Conservation (phyloP, 1,140 invertebrate genomes). For the Cydia fagiglandana region DNA sequence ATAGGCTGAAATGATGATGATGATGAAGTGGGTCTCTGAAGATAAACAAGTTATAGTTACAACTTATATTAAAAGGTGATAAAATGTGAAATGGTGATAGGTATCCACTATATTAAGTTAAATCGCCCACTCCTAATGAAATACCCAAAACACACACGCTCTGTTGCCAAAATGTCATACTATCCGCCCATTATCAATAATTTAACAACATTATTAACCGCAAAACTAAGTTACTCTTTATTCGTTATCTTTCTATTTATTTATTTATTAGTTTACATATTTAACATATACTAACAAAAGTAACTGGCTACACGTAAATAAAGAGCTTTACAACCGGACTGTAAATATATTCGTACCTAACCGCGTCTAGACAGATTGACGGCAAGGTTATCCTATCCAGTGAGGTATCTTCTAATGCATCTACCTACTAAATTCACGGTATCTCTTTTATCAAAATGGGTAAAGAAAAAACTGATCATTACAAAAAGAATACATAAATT, state of each 20-base stretch:
- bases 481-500: neutral
- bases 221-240: neutral
- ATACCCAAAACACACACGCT: too few species aligned
- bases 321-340: neutral
- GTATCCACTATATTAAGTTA: too few species aligned
- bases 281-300: neutral
- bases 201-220: too few species aligned
- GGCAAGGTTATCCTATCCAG: constrained; percentile 13
- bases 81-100: too few species aligned
- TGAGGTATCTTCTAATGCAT: constrained; percentile 15
- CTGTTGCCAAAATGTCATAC: too few species aligned
- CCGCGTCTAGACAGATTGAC: constrained; percentile 15
- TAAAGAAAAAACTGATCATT: neutral
- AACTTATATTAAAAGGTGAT: too few species aligned
- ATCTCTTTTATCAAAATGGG: neutral
- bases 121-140: too few species aligned
- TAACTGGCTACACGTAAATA: neutral
- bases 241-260: neutral
- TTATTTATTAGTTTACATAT: too few species aligned
- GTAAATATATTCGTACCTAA: neutral
- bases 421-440: neutral
- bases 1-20: too few species aligned
- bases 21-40: too few species aligned
- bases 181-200: too few species aligned
- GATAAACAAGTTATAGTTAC: too few species aligned